Base-by-base conservation (phyloP, 2,113 vertebrate genomes). In the Mionectes macconnelli region DNA sequence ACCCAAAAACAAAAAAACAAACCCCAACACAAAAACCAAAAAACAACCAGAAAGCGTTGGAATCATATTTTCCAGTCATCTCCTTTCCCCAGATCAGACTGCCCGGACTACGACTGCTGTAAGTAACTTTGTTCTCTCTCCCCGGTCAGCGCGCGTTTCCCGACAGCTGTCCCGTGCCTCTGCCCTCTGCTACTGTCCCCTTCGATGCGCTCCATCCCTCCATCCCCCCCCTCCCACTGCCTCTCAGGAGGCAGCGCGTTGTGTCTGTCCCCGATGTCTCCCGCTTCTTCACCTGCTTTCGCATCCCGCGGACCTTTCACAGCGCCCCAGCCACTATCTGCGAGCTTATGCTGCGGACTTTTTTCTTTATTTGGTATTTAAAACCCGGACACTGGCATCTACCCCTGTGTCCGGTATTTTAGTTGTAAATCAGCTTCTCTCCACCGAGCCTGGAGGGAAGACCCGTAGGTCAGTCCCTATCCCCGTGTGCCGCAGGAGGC, bases 201-300 rank as follows among this genome's bases (percentile, higher is more conserved):
- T 8, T 11, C 1, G 6, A 0, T 2, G 3, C 0, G 2, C 20
- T 4, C 8, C 4, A 8, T 47, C n/a, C 17, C 45, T 21, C 10
- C 23, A 4, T 23, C 9, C 12, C 8, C 33, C 22, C 14, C 6
- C n/a, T 9, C 7, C 19, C 3, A 50, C 50, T 2, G 69, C 8
- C 11, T 6, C 13, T 6, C 3, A 5, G 11, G 14, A 6, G 12
- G 1, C 13, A 2, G 30, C 30, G 2, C 25, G 0, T 7, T 2
- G 16, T 2, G 8, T 3, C 49, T 4, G 23, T 5, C 15, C 30
- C 13, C 33, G 5, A n/a, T 57, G 35, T 14, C 8, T 25, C 50
- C 13, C 1, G 13, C 25, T 20, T 66, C 52, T 12, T 9, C 5
- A 6, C 14, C 53, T 22, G 45, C 52, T 30, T 10, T 31, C 18